Conservation (phyloP, 2,113 vertebrate genomes). For the Phylloscopus whistleri region DNA sequence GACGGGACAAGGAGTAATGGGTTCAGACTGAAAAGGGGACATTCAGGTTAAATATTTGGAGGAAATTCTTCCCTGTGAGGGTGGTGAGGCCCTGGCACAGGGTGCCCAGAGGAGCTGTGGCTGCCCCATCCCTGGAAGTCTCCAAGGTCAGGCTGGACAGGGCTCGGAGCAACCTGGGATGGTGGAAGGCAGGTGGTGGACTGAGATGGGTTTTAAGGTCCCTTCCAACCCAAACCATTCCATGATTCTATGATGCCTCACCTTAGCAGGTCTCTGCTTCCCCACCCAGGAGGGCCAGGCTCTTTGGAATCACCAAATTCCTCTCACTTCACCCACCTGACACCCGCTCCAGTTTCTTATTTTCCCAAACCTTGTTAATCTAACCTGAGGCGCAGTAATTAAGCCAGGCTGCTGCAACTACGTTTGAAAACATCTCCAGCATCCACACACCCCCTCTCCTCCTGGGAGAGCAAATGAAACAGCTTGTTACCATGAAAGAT, state of each 20-base stretch:
- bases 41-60: neutral
- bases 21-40: neutral
- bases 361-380: neutral
- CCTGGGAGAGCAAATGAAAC: neutral
- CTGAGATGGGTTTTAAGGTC: neutral
- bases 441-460: neutral
- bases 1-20: neutral
- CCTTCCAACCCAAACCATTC: neutral
- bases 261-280: neutral
- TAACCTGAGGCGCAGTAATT: neutral
- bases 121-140: neutral
- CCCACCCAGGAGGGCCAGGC: neutral
- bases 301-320: neutral
- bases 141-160: accelerated
- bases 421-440: neutral
- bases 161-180: accelerated
- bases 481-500: conserved; percentile 26
- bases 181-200: neutral
- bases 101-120: neutral
- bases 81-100: neutral
- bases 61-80: neutral
- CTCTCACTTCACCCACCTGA: neutral
- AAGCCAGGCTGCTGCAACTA: neutral
- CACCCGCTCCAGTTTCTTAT: neutral
- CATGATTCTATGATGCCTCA: neutral